Evolutionary conservation across 2,888 invertebrate species (phyloP).

Genomic region (Bellardia bayeri): DNA sequence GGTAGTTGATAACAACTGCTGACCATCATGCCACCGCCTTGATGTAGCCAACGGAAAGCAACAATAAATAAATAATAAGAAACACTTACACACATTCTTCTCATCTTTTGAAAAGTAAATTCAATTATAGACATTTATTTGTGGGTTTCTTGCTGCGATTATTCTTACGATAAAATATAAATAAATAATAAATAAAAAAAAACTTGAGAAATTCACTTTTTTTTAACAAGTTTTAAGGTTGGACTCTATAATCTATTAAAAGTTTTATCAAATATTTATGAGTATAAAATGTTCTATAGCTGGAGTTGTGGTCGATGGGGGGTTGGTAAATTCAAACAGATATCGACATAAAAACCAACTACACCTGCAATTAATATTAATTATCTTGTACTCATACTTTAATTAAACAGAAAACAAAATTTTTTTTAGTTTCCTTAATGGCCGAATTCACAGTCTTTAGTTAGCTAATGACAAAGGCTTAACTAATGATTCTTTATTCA

Average conservation of each 20-base stretch:
- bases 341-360: slow-evolving; percentile 4
- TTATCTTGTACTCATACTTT: slow-evolving; percentile 21
- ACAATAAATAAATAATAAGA: slow-evolving; percentile 51
- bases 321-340: background rate
- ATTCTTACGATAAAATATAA: background rate
- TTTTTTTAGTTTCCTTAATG: no score
- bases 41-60: background rate
- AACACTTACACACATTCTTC: background rate
- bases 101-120: background rate
- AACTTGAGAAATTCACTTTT: background rate
- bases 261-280: background rate
- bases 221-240: background rate
- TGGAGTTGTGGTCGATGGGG: background rate
- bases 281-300: background rate
- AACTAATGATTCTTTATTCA: no score
- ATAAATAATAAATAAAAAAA: background rate
- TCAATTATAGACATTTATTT: slow-evolving; percentile 16
- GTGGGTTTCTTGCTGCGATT: background rate
- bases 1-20: slow-evolving; percentile 51
- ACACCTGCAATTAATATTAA: slow-evolving; percentile 50
- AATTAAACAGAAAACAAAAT: no score
- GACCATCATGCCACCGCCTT: background rate
- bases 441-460: no score
- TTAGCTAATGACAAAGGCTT: no score
- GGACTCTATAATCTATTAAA: no score